Evolutionary conservation across 1,140 invertebrate genomes (phyloP).

Genomic region (Cydia fagiglandana): DNA sequence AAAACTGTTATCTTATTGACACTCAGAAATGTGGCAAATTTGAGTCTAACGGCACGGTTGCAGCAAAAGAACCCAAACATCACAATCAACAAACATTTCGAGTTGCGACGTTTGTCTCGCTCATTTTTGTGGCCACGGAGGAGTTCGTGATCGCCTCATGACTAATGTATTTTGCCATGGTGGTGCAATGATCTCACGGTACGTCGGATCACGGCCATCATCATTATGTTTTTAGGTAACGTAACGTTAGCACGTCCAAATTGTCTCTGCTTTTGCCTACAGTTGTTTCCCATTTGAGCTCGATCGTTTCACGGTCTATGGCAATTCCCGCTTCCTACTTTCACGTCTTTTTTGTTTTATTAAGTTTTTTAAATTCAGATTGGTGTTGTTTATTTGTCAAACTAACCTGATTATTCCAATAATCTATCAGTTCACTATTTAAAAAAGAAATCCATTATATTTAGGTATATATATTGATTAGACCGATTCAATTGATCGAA

Average conservation of each 20-base stretch:
- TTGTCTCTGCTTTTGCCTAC: slow-evolving; percentile 14
- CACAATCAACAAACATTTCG: slow-evolving; percentile 38
- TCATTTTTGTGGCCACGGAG: slow-evolving; percentile 40
- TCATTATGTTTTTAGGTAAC: slow-evolving; percentile 31
- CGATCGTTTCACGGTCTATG: slow-evolving; percentile 12
- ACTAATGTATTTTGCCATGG: slow-evolving; percentile 51
- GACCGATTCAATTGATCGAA: not conserved
- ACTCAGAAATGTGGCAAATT: not conserved
- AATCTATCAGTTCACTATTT: too few relatives aligned
- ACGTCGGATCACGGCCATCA: slow-evolving; percentile 35
- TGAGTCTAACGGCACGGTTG: slow-evolving; percentile 3
- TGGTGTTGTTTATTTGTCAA: too few relatives aligned
- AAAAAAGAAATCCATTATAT: not conserved
- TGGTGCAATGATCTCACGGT: slow-evolving; percentile 53
- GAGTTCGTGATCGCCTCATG: slow-evolving; percentile 47
- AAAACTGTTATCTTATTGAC: too few relatives aligned
- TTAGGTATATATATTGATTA: slow-evolving; percentile 12
- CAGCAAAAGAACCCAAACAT: slow-evolving; percentile 7
- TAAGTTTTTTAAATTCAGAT: not conserved
- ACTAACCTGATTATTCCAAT: not conserved
- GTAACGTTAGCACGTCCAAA: slow-evolving; percentile 34
- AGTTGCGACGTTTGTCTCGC: slow-evolving; percentile 48
- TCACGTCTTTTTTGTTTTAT: not conserved
- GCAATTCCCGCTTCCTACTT: not conserved
- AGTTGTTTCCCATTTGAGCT: slow-evolving; percentile 11